These are phyloP conservation scores for Tachina lurida DNA, from an alignment of 2,888 invertebrate genomes.

Conservation along the genomic window DNA sequence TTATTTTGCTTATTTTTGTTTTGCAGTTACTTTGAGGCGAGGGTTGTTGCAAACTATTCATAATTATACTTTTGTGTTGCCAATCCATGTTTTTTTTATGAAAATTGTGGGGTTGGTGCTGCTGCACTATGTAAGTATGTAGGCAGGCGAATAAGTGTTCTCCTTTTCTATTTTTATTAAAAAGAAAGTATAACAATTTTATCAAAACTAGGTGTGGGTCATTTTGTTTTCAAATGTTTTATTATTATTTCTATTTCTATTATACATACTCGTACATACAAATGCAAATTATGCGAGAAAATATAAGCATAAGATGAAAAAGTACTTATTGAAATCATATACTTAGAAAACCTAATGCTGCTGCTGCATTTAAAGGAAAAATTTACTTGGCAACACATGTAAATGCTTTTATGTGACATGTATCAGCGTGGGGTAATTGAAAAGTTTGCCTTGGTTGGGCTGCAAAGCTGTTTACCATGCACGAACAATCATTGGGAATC, in stretches of 20 bases:
- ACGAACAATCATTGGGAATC: too few species aligned
- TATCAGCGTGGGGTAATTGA: slow-evolving; percentile 1
- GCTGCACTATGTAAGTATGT: not conserved
- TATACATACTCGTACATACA: not conserved
- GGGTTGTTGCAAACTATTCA: slow-evolving; percentile 61
- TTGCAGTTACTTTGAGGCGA: not conserved
- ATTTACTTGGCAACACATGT: slow-evolving; percentile 34
- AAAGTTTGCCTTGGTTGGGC: not conserved
- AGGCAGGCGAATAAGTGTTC: slow-evolving; percentile 6
- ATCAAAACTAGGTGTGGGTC: slow-evolving; percentile 67
- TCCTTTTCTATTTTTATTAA: slow-evolving; percentile 25
- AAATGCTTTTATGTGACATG: slow-evolving; percentile 43
- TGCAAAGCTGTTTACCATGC: not conserved
- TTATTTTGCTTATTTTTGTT: slow-evolving; percentile 9
- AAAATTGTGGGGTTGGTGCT: not conserved
- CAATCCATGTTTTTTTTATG: slow-evolving; percentile 7
- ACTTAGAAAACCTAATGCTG: slow-evolving; percentile 21
- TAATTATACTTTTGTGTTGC: slow-evolving; percentile 58
- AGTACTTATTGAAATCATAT: slow-evolving; percentile 52
- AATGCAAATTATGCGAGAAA: slow-evolving; percentile 1
- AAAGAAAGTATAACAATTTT: slow-evolving; percentile 48
- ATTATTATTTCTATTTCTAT: slow-evolving; percentile 30
- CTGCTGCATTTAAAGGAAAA: slow-evolving; percentile 39
- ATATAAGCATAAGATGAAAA: slow-evolving; percentile 6
- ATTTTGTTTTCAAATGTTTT: slow-evolving; percentile 59